Conservation (phyloP, 2,797 vertebrate genomes). For the Enteromius radiatus region DNA sequence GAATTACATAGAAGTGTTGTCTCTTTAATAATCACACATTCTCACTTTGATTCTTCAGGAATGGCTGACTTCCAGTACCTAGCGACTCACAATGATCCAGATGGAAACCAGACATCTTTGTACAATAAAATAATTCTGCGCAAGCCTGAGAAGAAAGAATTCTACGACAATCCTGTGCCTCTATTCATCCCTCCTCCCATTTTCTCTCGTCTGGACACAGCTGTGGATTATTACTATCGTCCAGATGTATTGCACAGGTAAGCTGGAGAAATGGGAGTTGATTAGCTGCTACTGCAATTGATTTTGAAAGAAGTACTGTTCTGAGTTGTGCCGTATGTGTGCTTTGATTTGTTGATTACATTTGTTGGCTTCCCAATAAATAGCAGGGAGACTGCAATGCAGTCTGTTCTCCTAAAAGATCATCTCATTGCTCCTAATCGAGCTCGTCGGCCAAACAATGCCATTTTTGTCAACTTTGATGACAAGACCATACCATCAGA, state of each 20-base stretch:
- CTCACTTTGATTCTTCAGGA: slow-evolving; percentile 72
- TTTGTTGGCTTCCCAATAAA: not conserved
- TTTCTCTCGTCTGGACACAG: slow-evolving; percentile 92
- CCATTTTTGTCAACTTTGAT: slow-evolving; percentile 87
- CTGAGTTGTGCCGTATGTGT: not conserved
- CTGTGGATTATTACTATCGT: slow-evolving; percentile 91
- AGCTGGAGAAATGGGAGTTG: slow-evolving; percentile 33
- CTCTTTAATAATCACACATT: not conserved
- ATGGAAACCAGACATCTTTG: slow-evolving; percentile 79
- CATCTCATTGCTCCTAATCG: slow-evolving; percentile 86
- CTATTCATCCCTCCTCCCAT: slow-evolving; percentile 92
- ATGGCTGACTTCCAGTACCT: slow-evolving; percentile 97
- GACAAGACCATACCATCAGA: slow-evolving; percentile 76
- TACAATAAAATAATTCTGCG: slow-evolving; percentile 90
- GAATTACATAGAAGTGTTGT: not conserved
- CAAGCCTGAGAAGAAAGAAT: slow-evolving; percentile 87
- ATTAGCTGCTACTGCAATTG: not conserved
- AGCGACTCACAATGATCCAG: slow-evolving; percentile 79
- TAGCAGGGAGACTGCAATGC: slow-evolving; percentile 39
- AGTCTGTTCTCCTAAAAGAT: slow-evolving; percentile 69
- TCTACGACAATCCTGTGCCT: slow-evolving; percentile 85
- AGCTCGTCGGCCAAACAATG: slow-evolving; percentile 85
- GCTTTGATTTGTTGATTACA: not conserved
- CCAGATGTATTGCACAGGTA: slow-evolving; percentile 85
- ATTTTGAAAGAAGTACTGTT: not conserved